Conservation (phyloP, 2,888 invertebrate genomes). For the Alloscopus bannaensis region DNA sequence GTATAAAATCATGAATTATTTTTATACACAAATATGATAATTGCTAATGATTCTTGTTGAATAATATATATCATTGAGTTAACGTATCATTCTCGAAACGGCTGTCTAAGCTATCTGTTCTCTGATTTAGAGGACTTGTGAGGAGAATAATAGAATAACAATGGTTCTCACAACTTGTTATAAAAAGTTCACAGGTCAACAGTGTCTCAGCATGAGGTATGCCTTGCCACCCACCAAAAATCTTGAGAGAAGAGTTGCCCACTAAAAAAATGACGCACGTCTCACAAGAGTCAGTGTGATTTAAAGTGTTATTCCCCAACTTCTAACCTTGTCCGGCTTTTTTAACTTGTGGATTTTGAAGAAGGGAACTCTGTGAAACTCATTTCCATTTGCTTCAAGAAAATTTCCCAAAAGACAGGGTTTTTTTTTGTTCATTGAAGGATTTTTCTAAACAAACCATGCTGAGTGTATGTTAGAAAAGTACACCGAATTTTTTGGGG, state of each 20-base stretch:
- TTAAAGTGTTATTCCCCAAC: conserved; percentile 23
- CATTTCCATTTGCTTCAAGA: conserved; percentile 2
- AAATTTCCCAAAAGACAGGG: no score
- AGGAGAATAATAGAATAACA: conserved; percentile 62
- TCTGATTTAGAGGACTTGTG: conserved; percentile 26
- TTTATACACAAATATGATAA: conserved; percentile 50
- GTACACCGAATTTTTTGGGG: no score
- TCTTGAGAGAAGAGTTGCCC: conserved; percentile 67
- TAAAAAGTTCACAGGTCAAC: conserved; percentile 71
- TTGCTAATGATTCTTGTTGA: conserved; percentile 36
- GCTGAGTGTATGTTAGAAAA: conserved; percentile 17
- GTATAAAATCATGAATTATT: conserved; percentile 56
- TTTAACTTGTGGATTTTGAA: conserved; percentile 9
- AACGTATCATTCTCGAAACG: no score
- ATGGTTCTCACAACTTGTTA: conserved; percentile 61
- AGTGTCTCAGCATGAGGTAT: conserved; percentile 72
- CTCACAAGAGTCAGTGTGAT: conserved; percentile 68
- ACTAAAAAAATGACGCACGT: conserved; percentile 73
- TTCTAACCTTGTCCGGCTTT: neutral
- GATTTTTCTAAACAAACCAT: conserved; percentile 25
- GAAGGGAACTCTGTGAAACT: neutral
- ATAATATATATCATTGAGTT: conserved; percentile 8
- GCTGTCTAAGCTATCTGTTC: conserved; percentile 51
- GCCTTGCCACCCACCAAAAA: conserved; percentile 72
- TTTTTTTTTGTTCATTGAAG: no score